Evolutionary conservation across 1,140 invertebrate genomes (phyloP).

Genomic region (Lysiphlebus fabarum): DNA sequence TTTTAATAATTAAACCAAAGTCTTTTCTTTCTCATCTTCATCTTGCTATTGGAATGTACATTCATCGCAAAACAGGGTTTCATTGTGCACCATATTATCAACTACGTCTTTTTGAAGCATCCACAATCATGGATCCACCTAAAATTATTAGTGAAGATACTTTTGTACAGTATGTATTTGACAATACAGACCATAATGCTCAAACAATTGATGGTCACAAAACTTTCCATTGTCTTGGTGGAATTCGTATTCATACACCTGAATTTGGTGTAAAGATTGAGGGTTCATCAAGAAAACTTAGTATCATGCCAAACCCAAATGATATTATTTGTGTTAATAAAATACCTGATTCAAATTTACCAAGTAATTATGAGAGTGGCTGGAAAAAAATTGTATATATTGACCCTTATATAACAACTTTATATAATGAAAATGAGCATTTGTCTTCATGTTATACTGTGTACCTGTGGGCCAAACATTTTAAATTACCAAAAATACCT

Average conservation of each 20-base stretch:
- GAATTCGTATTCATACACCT: constrained; percentile 28
- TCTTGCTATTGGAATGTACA: constrained; percentile 17
- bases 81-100: constrained; percentile 9
- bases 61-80: constrained; percentile 14
- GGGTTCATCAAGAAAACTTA: constrained; percentile 13
- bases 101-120: constrained; percentile 6
- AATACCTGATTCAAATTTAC: neutral
- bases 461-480: constrained; percentile 25
- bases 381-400: neutral
- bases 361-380: neutral
- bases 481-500: constrained; percentile 15
- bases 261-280: constrained; percentile 32
- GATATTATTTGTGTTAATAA: constrained; percentile 8
- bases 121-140: constrained; percentile 30
- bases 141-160: constrained; percentile 31
- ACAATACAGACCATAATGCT: constrained; percentile 30
- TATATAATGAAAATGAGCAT: neutral
- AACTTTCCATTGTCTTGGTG: constrained; percentile 25
- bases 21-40: constrained; percentile 17
- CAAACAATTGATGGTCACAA: constrained; percentile 25
- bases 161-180: neutral
- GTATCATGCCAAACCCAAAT: constrained; percentile 7
- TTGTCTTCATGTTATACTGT: constrained; percentile 1
- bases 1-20: constrained; percentile 7
- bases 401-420: neutral